These are phyloP conservation scores for Cyphomyrus discorhynchus DNA, from an alignment of 2,113 vertebrate genomes.

Conservation along the genomic window DNA sequence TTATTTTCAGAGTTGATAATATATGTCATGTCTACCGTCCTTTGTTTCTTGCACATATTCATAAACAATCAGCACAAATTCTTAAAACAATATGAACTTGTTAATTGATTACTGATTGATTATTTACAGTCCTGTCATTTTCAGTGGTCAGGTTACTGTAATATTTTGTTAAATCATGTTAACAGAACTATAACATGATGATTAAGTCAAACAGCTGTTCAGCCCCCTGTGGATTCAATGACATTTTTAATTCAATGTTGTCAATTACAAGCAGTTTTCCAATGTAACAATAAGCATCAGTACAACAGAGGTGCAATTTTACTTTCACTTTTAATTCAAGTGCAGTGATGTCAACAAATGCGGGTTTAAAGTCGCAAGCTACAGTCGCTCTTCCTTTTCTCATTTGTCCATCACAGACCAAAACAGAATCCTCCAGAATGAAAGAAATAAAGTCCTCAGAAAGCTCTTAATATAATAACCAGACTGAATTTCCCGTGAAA, in stretches of 20 bases:
- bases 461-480: neutral
- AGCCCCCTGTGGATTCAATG: neutral
- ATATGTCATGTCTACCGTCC: neutral
- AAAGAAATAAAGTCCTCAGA: neutral
- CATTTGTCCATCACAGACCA: neutral
- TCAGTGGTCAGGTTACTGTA: neutral
- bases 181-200: neutral
- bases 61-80: neutral
- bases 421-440: neutral
- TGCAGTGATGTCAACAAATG: constrained; percentile 10
- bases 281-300: constrained; percentile 15
- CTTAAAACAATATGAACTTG: neutral
- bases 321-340: neutral
- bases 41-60: neutral
- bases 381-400: neutral
- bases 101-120: neutral
- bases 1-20: neutral
- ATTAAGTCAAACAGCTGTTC: constrained; percentile 8
- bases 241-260: constrained; percentile 3
- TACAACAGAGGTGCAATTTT: neutral
- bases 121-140: neutral
- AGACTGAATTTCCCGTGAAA: neutral
- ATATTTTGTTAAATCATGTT: neutral
- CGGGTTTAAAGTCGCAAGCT: neutral
- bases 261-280: constrained; percentile 13